Evolutionary conservation across 2,113 vertebrate genomes (phyloP), one percentile per base, ranked within the genome.

Genomic region (Varanus salvator): DNA sequence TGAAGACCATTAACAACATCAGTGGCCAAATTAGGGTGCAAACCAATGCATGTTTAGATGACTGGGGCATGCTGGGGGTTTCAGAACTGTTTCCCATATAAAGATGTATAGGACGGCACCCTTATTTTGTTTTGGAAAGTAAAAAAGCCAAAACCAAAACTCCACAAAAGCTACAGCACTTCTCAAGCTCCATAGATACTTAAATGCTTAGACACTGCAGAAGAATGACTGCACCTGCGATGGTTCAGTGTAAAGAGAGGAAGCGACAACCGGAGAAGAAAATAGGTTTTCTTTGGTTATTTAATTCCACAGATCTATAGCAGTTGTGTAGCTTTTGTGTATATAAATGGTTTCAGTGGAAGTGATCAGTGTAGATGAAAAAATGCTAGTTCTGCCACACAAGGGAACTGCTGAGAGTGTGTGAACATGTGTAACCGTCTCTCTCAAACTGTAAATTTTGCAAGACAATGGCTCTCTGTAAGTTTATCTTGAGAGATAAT

Each of bases 161-260:
- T 4, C 54, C 11, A 71, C 25, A 71, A 29, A 71, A 29, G 29
- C 68, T 44, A 54, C 25, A 31, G 85, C 72, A 25, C 57, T 86
- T 29, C 38, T 14, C 34, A 17, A 69, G 31, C 27, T 57, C 2
- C 17, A 21, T 27, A 14, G 84, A 57, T 29, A 15, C 4, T 1
- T 66, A 12, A 25, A 21, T 50, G 17, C 34, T 12, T 72, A 57
- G 50, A 1, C 38, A 50, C 72, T 15, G 50, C 64, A 60, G 27
- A 87, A 48, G 23, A 54, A 75, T 27, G 12, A 64, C 6, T 1
- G 8, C 8, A 64, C 25, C 85, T 27, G 38, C 72, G 57, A 38
- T 71, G 50, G 80, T 92, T 90, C 82, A 90, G 81, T 21, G 52
- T 29, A 48, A 8, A 86, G 54, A 19, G 80, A 44, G 11, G 83